Evolutionary conservation across 2,797 vertebrate genomes (phyloP), one percentile per base, ranked within the genome.

Genomic region (Salarias fasciatus): DNA sequence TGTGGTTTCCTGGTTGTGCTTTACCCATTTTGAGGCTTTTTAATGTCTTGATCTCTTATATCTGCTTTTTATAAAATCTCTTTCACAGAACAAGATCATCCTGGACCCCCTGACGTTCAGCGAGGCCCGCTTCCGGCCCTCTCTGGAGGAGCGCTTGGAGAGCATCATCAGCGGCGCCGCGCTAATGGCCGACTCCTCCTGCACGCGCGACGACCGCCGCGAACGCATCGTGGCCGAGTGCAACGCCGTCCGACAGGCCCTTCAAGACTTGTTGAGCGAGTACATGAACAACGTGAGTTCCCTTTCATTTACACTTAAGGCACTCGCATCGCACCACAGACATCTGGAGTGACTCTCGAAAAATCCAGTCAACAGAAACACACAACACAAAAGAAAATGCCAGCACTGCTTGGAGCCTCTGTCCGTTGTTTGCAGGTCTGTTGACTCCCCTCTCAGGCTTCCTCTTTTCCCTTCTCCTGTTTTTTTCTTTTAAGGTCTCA

Each of bases 261-360:
- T 99, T 64, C 98, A 99, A 92, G 98, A 99, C 90, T 91, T 99
- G 58, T 93, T 99, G 62, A 97, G 96, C 0, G 98, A 98, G 76
- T 99, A 98, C 91, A 98, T 99, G 97, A 97, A 96, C 86, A 99
- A 99, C 48, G 97, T 99, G 84, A 94, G 97, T 95, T 29, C n/a
- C 5, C 46, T 47, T 18, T 50, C 6, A 36, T 38, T 1, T 11
- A 24, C 18, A 3, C 18, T 24, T 24, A 18, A 24, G 24, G 18
- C 3, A 3, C 18, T 24, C 18, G 3, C 24, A n/a, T 24, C 24
- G 24, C 18, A 24, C 2, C 3, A 18, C 18, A 24, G 18, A 24
- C 2, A 24, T 24, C 18, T 24, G 18, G 24, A 24, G 18, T 24
- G 24, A 24, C 18, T 3, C 18, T 24, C 2, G 18, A 24, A 24